These are phyloP conservation scores for Glyptemys insculpta DNA, from an alignment of 2,797 vertebrate species.

Conservation along the genomic window DNA sequence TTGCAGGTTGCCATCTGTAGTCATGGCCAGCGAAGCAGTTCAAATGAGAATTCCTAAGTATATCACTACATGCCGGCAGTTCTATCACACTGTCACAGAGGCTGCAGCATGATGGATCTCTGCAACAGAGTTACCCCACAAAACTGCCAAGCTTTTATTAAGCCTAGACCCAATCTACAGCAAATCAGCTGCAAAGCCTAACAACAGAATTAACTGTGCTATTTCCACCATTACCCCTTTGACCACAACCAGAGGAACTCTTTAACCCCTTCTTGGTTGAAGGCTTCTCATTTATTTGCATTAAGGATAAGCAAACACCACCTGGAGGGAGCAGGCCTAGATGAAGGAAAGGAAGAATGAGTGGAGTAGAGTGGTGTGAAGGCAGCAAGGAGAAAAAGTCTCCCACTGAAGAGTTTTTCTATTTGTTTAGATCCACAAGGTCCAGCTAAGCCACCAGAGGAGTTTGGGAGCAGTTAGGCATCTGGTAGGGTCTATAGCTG, in stretches of 20 bases:
- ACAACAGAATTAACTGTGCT: constrained; percentile 47
- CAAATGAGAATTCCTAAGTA: background rate
- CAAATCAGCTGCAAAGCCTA: constrained; percentile 41
- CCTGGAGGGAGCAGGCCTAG: background rate
- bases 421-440: background rate
- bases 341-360: background rate
- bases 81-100: fast-evolving
- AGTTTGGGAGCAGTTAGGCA: background rate
- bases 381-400: background rate
- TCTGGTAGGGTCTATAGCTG: fast-evolving
- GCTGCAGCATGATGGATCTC: fast-evolving
- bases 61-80: fast-evolving
- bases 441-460: background rate
- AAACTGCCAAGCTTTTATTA: background rate
- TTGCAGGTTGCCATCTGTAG: background rate
- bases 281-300: background rate
- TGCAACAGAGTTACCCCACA: background rate
- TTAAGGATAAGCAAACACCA: background rate
- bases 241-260: background rate
- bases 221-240: constrained; percentile 1
- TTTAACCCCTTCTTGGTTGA: background rate
- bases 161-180: constrained; percentile 1
- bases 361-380: background rate
- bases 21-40: background rate
- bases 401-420: background rate